Evolutionary conservation across 2,888 invertebrate genomes (phyloP), one percentile per base, ranked within the genome.

Genomic region (Heliconius aoede): DNA sequence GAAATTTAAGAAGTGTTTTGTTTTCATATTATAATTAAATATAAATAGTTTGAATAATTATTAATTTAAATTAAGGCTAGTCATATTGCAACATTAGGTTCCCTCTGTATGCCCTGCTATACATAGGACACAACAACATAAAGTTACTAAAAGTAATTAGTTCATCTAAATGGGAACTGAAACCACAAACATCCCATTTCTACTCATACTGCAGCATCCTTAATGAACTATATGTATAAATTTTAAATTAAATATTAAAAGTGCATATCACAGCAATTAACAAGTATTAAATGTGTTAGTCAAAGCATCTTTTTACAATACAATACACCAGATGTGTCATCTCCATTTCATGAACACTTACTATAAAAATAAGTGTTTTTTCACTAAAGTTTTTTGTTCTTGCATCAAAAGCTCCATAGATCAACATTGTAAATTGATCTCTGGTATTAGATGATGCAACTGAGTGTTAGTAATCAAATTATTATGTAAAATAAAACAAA

Each of bases 341-440:
- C 91, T 88, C 90, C 83, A 85, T 91, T 93, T 92, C 91, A 91
- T 92, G 86, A 88, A 93, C 93, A 93, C 84, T 86, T 92, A 91
- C 83, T 90, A 92, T 86, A 65, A 9, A 77, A 91, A 89, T 91
- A 90, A 86, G 88, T 90, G 90, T 91, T 90, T 90, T 92, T 93
- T 91, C 91, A 92, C 80, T 85, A 89, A 87, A 90, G 92, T 87
- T 90, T 79, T 83, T 88, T 93, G 69, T 72, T 94, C 51, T 94
- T 81, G 94, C 94, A 95, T 90, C 91, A 86, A 85, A 83, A 80
- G 89, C 91, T 92, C 90, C 90, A 86, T 82, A 86, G 85, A 86
- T 80, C 85, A 88, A 87, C 84, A 91, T 86, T 85, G 78, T 86
- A 58, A 32, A 85, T 83, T 89, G 88, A 83, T 87, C 86, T 82